Conservation (phyloP, 30 jellyfish, hydroid and myxozoan genomes). For the Catostylus mosaicus region DNA sequence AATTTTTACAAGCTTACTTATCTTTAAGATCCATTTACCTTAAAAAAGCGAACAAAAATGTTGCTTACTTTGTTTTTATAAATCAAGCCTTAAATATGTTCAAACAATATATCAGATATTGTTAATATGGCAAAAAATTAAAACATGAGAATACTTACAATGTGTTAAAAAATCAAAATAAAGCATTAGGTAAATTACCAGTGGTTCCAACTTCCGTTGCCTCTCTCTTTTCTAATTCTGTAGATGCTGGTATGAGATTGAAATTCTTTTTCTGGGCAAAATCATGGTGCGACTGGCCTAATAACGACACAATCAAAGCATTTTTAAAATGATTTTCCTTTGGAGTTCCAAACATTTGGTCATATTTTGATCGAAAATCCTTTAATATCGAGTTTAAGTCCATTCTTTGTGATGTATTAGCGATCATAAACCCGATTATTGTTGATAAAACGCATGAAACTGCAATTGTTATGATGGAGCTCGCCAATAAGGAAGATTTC, state of each 20-base stretch:
- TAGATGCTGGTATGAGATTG: conserved; percentile 31
- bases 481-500: conserved; percentile 16
- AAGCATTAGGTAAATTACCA: no score
- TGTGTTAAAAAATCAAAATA: no score
- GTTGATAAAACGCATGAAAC: conserved; percentile 56
- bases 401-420: conserved; percentile 39
- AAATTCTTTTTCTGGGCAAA: conserved; percentile 38
- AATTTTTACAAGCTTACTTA: no score
- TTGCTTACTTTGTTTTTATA: no score
- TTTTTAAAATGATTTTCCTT: not conserved
- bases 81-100: no score
- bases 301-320: conserved; percentile 43
- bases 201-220: conserved; percentile 41
- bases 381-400: conserved; percentile 19
- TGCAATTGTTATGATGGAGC: conserved; percentile 17
- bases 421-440: conserved; percentile 51
- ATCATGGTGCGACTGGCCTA: conserved; percentile 36
- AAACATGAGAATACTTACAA: no score
- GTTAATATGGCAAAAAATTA: no score
- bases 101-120: no score
- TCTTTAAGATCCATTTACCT: no score
- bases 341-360: conserved; percentile 20
- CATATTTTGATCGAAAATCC: conserved; percentile 8
- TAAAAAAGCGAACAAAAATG: no score
- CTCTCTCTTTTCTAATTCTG: conserved; percentile 24